Percentiles rank a stretch among this genome's conserved stretches.
These are phyloP conservation scores for Diplolepis rosae DNA, from an alignment of 2,888 invertebrate species.

Conservation along the genomic window DNA sequence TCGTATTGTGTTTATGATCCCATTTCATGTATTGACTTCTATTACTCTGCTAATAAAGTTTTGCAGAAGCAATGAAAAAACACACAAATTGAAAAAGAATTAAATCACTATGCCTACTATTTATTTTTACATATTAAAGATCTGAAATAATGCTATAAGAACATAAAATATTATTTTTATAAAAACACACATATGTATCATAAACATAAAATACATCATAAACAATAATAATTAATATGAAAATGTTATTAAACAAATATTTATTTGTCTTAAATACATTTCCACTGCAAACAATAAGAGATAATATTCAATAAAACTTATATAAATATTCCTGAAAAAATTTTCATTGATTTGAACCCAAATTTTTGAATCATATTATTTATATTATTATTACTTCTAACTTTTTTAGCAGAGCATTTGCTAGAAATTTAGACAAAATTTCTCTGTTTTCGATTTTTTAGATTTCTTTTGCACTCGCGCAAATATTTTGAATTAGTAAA, in stretches of 20 bases:
- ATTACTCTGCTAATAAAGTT: conserved; percentile 18
- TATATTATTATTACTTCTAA: background rate
- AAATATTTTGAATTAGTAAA: background rate
- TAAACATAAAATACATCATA: too few relatives aligned
- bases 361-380: background rate
- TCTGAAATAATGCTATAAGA: too few relatives aligned
- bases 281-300: background rate
- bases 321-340: background rate
- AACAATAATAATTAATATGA: too few relatives aligned
- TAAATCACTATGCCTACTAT: too few relatives aligned
- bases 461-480: background rate
- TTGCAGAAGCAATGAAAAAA: background rate
- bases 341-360: background rate
- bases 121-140: too few relatives aligned
- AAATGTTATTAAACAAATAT: background rate
- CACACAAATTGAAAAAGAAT: too few relatives aligned
- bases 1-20: conserved; percentile 15
- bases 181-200: too few relatives aligned
- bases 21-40: conserved; percentile 21
- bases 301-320: background rate
- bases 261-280: background rate
- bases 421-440: background rate
- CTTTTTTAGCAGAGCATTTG: conserved; percentile 23
- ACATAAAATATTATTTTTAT: background rate
- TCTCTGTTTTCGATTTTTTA: background rate